These are phyloP conservation scores for Struthio camelus DNA, from an alignment of 2,113 vertebrate genomes.

Conservation along the genomic window DNA sequence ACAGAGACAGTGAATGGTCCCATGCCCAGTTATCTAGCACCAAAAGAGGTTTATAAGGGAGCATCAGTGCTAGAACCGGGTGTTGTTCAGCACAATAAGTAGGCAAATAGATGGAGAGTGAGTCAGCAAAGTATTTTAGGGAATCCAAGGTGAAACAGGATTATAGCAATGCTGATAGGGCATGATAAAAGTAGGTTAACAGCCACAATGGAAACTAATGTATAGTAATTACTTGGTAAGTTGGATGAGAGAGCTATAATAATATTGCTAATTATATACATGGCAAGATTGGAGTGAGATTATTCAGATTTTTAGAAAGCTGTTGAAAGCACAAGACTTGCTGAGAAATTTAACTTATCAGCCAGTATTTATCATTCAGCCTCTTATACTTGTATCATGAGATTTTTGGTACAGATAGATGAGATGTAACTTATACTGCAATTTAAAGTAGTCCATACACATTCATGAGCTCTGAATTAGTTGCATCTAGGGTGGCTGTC, in stretches of 20 bases:
- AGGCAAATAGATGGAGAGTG: background rate
- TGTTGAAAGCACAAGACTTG: background rate
- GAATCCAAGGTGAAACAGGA: too few relatives aligned
- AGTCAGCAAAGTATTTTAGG: background rate
- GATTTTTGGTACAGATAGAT: background rate
- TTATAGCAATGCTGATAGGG: background rate
- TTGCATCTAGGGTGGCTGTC: background rate
- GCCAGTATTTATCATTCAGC: background rate
- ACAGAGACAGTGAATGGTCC: background rate
- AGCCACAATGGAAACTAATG: background rate
- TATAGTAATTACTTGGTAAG: background rate
- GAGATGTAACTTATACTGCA: background rate
- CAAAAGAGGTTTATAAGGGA: background rate
- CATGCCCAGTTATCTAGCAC: background rate
- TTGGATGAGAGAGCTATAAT: background rate
- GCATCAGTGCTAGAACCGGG: background rate
- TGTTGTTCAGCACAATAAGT: background rate
- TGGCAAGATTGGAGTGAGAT: background rate
- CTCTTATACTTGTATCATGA: background rate
- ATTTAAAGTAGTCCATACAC: background rate
- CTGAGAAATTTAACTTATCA: too few relatives aligned
- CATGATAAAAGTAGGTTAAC: background rate
- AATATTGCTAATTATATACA: background rate
- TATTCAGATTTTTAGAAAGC: background rate
- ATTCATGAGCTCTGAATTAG: slow-evolving; percentile 22